Evolutionary conservation across 2,888 invertebrate species (phyloP).

Genomic region (Apoda limacodes): DNA sequence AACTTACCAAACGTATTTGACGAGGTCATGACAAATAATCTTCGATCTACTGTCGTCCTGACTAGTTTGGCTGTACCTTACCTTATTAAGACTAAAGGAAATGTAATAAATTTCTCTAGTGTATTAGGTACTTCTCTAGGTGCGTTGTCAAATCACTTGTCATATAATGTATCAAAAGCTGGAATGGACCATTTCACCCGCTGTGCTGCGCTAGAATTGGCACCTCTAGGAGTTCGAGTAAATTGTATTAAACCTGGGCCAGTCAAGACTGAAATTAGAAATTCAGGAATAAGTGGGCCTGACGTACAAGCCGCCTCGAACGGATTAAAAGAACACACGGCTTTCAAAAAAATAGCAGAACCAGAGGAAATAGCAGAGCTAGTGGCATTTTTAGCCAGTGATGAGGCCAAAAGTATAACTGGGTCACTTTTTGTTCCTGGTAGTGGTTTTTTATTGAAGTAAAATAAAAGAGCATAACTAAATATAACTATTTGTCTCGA

Average conservation of each 20-base stretch:
- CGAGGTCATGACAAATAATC: slow-evolving; percentile 21
- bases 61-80: slow-evolving; percentile 24
- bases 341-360: too few relatives aligned
- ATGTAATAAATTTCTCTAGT: slow-evolving; percentile 25
- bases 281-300: too few relatives aligned
- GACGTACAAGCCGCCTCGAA: too few relatives aligned
- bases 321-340: too few relatives aligned
- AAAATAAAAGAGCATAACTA: too few relatives aligned
- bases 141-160: slow-evolving; percentile 2
- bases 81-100: slow-evolving; percentile 25
- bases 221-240: slow-evolving; percentile 69
- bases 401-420: too few relatives aligned
- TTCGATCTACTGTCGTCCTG: slow-evolving; percentile 23
- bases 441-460: too few relatives aligned
- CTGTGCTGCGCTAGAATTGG: slow-evolving; percentile 75
- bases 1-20: slow-evolving; percentile 21
- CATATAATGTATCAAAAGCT: too few relatives aligned
- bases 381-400: too few relatives aligned
- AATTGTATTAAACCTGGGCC: slow-evolving; percentile 81
- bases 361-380: too few relatives aligned
- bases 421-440: too few relatives aligned
- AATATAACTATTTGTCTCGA: too few relatives aligned
- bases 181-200: slow-evolving; percentile 72
- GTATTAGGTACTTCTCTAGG: slow-evolving; percentile 13
- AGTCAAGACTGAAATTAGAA: slow-evolving; percentile 46